Conservation (phyloP, 1,140 invertebrate species). For the Caenorhabditis elegans region DNA sequence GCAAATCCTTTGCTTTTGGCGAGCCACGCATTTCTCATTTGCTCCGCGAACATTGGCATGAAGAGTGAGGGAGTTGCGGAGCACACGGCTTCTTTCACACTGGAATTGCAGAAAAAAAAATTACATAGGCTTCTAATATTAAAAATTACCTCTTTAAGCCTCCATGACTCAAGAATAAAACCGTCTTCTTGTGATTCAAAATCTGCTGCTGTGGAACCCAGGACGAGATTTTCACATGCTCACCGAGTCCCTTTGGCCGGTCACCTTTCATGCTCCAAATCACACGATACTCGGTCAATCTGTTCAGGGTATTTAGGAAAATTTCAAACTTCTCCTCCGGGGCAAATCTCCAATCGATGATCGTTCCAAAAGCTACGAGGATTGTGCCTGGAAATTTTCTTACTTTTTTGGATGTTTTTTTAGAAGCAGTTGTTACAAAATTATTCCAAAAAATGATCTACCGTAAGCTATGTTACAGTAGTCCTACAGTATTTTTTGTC, state of each 20-base stretch:
- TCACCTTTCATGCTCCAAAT: conserved; percentile 27
- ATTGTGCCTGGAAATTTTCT: neutral
- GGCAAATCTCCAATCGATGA: neutral
- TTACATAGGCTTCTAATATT: too few species aligned
- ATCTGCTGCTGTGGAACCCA: conserved; percentile 39
- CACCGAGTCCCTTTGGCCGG: neutral
- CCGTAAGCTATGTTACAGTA: too few species aligned
- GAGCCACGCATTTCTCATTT: conserved; percentile 22
- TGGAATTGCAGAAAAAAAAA: conserved; percentile 34
- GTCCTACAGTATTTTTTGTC: too few species aligned
- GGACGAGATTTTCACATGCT: conserved; percentile 26
- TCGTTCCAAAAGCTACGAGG: conserved; percentile 26
- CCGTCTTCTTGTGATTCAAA: conserved; percentile 34
- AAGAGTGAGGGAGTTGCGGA: conserved; percentile 1
- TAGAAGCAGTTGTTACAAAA: too few species aligned
- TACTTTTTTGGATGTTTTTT: neutral
- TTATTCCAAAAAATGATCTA: too few species aligned
- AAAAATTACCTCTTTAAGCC: conserved; percentile 37
- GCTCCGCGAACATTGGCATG: conserved; percentile 36
- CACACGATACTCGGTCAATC: conserved; percentile 28
- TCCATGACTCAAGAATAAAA: conserved; percentile 41
- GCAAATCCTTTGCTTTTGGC: conserved; percentile 26
- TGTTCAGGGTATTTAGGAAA: conserved; percentile 16
- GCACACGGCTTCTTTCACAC: conserved; percentile 41
- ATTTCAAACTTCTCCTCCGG: neutral